phyloP scores from a whole-genome alignment of 2,888 invertebrate genomes.

The Drosophila lutescens region DNA sequence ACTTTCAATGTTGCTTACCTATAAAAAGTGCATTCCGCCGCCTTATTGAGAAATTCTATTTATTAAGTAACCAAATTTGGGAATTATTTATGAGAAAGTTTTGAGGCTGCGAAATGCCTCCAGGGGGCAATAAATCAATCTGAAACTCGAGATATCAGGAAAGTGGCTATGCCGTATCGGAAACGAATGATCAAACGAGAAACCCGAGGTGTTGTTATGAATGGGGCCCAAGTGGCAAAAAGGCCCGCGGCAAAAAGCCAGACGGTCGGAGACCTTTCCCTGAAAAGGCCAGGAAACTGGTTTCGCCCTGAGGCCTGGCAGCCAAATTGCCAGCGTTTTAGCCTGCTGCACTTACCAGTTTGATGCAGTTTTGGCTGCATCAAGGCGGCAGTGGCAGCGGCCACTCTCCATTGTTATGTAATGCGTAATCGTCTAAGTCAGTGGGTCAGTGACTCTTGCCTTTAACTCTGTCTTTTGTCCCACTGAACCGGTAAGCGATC shows the following conservation, averaged over 20 bases:
- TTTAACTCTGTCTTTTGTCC: background rate
- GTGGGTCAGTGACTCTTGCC: slow-evolving; percentile 72
- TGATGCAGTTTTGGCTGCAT: slow-evolving; percentile 60
- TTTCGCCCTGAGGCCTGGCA: slow-evolving; percentile 40
- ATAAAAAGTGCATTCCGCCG: background rate
- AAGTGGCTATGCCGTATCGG: slow-evolving; percentile 10
- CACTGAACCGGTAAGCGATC: slow-evolving; percentile 21
- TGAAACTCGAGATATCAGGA: slow-evolving; percentile 21
- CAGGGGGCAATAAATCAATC: slow-evolving; percentile 27
- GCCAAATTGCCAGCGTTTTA: slow-evolving; percentile 28
- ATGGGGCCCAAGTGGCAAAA: slow-evolving; percentile 20
- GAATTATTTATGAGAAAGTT: background rate
- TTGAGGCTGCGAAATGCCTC: background rate
- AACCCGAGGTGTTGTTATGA: slow-evolving; percentile 21
- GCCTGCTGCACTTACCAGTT: slow-evolving; percentile 35
- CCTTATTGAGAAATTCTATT: background rate
- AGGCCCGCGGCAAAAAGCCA: slow-evolving; percentile 23
- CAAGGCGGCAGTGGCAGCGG: slow-evolving; percentile 23
- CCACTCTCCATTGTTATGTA: slow-evolving; percentile 59
- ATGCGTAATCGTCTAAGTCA: slow-evolving; percentile 60
- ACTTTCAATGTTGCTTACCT: background rate
- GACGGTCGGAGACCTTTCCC: slow-evolving; percentile 46
- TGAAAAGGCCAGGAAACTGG: slow-evolving; percentile 62
- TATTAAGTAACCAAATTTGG: background rate
- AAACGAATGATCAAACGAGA: slow-evolving; percentile 13